Evolutionary conservation across 1,140 invertebrate species (phyloP), one percentile per base, ranked within the genome.

Genomic region (Zaprionus ornatus): DNA sequence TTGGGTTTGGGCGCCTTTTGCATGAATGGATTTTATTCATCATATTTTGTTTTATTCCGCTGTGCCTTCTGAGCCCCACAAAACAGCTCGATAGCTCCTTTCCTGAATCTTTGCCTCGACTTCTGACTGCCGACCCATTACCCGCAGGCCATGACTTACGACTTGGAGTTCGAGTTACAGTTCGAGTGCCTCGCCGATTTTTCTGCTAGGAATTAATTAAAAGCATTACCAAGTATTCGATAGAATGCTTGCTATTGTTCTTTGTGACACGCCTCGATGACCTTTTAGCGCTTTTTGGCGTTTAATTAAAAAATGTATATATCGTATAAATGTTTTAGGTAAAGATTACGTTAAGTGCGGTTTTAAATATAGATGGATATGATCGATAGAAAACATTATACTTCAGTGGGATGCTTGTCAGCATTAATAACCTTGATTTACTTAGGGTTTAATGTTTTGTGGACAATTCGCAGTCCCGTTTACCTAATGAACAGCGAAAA

Each of bases 1-100:
- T 83, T 52, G 40, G 35, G 60, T 65, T 48, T 32, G 61, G 25
- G 45, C 54, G 77, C 59, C 78, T 88, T 73, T 84, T 76, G 71
- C 72, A 88, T 88, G 81, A 88, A 88, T 88, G 85, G 71, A 78
- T 78, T 84, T 88, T 74, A 88, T 88, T 88, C 85, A 88, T 88
- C 74, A 81, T 72, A 67, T 56, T 55, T 64, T 62, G 17, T 67
- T 25, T 10, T 64, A 29, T 62, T 67, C 59, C 25, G 21, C 60
- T 27, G 59, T 77, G 68, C 40, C 65, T 72, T 63, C 55, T 50
- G 59, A 48, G 55, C 63, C 77, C 52, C 62, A 13, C n/a, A 2
- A 19, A 17, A 12, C 9, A 21, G 9, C 45, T 50, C 19, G 19
- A 50, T 19, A 23, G 45, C 21, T 7, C 40, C 6, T 45, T 7